Evolutionary conservation across 2,113 vertebrate species (phyloP).

Genomic region (Carlito syrichta): DNA sequence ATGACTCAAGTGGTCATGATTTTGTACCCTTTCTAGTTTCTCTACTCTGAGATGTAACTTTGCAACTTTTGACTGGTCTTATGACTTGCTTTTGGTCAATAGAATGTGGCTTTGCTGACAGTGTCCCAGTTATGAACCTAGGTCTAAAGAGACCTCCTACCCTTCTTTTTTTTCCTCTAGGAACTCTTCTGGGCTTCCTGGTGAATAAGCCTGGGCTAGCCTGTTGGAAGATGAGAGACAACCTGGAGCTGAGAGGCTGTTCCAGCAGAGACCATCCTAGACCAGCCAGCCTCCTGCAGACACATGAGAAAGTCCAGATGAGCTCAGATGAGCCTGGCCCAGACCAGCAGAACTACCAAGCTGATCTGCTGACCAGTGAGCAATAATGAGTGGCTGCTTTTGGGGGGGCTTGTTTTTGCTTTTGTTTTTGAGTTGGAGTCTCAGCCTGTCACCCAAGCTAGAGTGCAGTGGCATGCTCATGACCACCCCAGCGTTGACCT

Average conservation of each 20-base stretch:
- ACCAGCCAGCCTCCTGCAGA: not conserved
- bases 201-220: not conserved
- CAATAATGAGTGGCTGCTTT: not conserved
- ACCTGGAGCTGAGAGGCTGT: fast-evolving
- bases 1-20: not conserved
- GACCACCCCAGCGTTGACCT: no score
- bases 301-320: not conserved
- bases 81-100: not conserved
- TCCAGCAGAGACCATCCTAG: not conserved
- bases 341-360: not conserved
- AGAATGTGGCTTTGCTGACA: not conserved
- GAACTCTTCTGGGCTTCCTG: not conserved
- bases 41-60: not conserved
- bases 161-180: not conserved
- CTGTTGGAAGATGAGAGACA: not conserved
- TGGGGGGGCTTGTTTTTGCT: no score
- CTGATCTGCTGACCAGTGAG: not conserved
- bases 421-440: no score
- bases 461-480: no score
- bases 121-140: not conserved
- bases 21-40: not conserved
- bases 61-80: not conserved
- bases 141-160: not conserved
- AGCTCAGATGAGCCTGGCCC: not conserved
- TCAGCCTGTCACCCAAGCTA: no score